Conservation (phyloP, 2,113 vertebrate species). For the Syngnathus typhle region DNA sequence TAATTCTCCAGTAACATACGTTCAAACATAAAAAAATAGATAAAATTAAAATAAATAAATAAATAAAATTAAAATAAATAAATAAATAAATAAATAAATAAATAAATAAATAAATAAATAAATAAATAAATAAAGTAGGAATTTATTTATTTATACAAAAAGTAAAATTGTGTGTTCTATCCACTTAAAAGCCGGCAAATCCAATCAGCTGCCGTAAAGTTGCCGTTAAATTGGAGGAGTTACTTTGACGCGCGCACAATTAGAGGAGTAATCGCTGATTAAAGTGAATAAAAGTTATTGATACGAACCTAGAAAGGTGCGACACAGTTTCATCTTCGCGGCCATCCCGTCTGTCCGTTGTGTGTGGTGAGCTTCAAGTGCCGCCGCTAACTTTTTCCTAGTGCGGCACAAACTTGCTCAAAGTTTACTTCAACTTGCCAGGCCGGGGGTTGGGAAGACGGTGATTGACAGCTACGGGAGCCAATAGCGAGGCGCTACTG, state of each 20-base stretch:
- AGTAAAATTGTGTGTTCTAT: background rate
- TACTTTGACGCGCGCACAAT: background rate
- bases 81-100: background rate
- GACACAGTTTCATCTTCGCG: slow-evolving; percentile 86
- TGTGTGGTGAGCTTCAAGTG: slow-evolving; percentile 36
- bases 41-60: background rate
- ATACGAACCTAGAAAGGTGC: slow-evolving; percentile 87
- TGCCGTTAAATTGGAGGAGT: background rate
- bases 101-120: too few relatives aligned
- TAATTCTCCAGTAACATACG: slow-evolving; percentile 10
- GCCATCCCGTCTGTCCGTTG: slow-evolving; percentile 24
- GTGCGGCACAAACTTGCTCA: slow-evolving; percentile 74
- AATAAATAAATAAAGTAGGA: background rate
- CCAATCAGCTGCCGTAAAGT: background rate
- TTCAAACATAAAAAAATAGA: background rate
- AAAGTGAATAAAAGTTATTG: slow-evolving; percentile 3
- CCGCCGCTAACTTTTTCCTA: slow-evolving; percentile 64
- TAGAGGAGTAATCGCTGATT: background rate
- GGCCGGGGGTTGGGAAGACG: slow-evolving; percentile 24
- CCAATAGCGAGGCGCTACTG: slow-evolving; percentile 73
- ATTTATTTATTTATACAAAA: background rate
- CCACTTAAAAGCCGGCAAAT: background rate
- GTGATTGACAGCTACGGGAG: slow-evolving; percentile 36
- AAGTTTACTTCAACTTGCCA: slow-evolving; percentile 79
- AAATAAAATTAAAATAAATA: too few relatives aligned